These are phyloP conservation scores for Notolepis coatsorum DNA, from an alignment of 2,797 vertebrate genomes.

Conservation along the genomic window DNA sequence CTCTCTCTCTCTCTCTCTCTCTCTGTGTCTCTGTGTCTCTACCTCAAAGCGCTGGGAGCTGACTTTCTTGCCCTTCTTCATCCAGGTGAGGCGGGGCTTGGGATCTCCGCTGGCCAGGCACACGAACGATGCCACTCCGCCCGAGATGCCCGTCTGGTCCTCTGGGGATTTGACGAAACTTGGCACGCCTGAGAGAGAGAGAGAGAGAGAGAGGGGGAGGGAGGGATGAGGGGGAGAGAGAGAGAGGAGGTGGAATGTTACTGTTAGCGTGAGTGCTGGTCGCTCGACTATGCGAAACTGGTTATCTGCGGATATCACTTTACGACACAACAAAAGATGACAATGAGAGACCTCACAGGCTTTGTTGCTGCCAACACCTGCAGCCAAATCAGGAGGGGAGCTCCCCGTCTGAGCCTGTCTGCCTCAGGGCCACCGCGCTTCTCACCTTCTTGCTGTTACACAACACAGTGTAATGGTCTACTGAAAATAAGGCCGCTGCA, in stretches of 20 bases:
- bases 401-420: conserved; percentile 23
- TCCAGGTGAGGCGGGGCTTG: conserved; percentile 98
- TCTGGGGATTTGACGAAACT: conserved; percentile 94
- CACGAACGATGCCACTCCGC: conserved; percentile 98
- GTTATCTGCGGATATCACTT: conserved; percentile 49
- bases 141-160: conserved; percentile 97
- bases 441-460: conserved; percentile 29
- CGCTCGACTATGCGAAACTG: conserved; percentile 33
- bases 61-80: conserved; percentile 99
- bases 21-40: no score
- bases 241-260: conserved; percentile 4
- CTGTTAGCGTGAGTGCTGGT: conserved; percentile 28
- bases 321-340: conserved; percentile 47
- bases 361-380: conserved; percentile 51
- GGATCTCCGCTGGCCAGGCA: conserved; percentile 96
- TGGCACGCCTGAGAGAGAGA: conserved; percentile 85
- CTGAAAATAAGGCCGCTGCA: background rate
- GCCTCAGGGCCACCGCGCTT: conserved; percentile 42
- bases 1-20: no score
- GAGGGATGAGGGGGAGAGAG: background rate
- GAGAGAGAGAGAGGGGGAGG: conserved; percentile 10
- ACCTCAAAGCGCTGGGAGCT: conserved; percentile 99
- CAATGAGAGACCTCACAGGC: conserved; percentile 27
- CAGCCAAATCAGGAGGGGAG: conserved; percentile 40
- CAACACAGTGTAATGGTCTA: background rate